Base-by-base conservation (phyloP, 2,113 vertebrate species). In the Numenius arquata region DNA sequence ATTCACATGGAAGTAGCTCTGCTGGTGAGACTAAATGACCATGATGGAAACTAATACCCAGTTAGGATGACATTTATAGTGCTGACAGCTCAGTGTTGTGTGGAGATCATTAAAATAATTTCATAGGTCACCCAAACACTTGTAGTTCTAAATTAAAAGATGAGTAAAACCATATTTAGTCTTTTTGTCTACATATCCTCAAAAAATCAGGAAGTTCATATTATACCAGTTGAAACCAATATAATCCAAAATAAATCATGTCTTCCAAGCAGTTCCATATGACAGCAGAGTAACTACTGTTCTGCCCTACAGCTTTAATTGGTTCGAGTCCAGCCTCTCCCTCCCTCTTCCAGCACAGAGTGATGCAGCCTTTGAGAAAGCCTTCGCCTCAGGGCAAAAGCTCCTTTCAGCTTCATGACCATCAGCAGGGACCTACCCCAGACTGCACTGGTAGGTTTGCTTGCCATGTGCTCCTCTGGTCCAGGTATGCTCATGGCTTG, bases 231-330 rank as follows among this genome's bases (percentile, higher is more conserved):
- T 92, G 77, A 94, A 92, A 95, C 53, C 84, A 93, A 94, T 85
- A 90, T 82, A 92, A 95, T 75, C 66, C 67, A 95, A 95, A 95
- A 92, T 89, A 96, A 94, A 85, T 95, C 80, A 94, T 32, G 36
- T 91, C 77, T 82, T 91, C 83, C 94, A 95, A 89, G 74, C 73
- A 92, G 80, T 89, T 96, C 80, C 94, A 85, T 85, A 94, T 82
- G 94, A 95, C 89, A 90, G 77, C 32, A 72, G 26, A 79, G 19
- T 78, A 79, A 87, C 84, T 85, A 85, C 62, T 47, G 83, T 62
- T 95, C 43, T 87, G 62, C 56, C 70, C 77, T 66, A 65, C 70
- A 83, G 80, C 58, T 89, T 92, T 85, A 55, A 91, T 15, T 88
- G 80, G 68, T 94, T 90, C 0, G 48, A 89, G 74, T 82, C 48